These are phyloP conservation scores for Pollenia angustigena DNA, from an alignment of 2,888 invertebrate species.

Conservation along the genomic window DNA sequence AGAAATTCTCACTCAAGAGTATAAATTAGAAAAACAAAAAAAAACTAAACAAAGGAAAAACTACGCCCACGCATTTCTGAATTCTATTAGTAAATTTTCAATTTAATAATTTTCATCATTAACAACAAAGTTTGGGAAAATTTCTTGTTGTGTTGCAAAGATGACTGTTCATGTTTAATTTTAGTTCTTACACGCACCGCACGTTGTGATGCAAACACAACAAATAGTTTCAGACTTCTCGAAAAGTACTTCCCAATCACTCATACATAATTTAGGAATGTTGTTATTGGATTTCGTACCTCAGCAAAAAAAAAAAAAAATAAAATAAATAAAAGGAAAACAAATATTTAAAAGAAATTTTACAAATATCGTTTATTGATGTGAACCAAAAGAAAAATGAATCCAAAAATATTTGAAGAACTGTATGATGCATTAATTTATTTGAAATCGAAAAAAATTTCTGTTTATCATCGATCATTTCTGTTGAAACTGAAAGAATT, in stretches of 20 bases:
- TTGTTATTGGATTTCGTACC: conserved; percentile 15
- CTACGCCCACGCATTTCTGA: conserved; percentile 63
- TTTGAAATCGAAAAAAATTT: conserved; percentile 10
- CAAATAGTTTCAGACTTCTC: conserved; percentile 3
- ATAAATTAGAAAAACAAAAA: conserved; percentile 29
- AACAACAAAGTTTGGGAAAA: conserved; percentile 49
- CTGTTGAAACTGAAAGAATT: conserved; percentile 24
- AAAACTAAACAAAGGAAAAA: not conserved
- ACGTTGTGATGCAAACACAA: not conserved
- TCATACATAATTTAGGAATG: not conserved
- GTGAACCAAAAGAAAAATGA: not conserved
- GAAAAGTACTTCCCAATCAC: conserved; percentile 28
- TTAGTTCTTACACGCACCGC: conserved; percentile 37
- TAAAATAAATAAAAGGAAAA: conserved; percentile 6
- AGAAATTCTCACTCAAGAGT: conserved; percentile 49
- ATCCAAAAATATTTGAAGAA: not conserved
- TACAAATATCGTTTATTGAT: conserved; percentile 21
- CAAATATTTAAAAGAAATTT: conserved; percentile 7
- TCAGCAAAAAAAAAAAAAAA: not conserved
- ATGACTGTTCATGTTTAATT: conserved; percentile 70
- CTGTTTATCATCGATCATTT: conserved; percentile 56
- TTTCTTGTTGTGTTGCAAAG: conserved; percentile 1
- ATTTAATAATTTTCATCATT: conserved; percentile 47
- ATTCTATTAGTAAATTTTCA: conserved; percentile 44
- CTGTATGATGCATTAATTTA: not conserved